Evolutionary conservation across 2,113 vertebrate genomes (phyloP).

Genomic region (Clupea harengus): DNA sequence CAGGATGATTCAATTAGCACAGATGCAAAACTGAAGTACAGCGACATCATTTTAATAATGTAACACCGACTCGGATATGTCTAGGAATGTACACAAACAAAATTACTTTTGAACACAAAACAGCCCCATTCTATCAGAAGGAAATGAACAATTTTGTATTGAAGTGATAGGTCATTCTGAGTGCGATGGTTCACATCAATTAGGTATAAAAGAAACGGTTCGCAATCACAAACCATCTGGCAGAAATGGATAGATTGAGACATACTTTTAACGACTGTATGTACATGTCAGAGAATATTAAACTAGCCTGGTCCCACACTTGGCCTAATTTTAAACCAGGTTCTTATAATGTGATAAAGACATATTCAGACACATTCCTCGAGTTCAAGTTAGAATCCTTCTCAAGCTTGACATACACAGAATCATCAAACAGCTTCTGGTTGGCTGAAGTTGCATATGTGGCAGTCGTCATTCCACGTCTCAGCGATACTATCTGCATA

Average conservation of each 20-base stretch:
- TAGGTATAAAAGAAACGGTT: not conserved
- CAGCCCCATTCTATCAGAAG: not conserved
- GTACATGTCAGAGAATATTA: no score
- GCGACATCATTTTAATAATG: not conserved
- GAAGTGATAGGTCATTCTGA: not conserved
- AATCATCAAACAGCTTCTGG: not conserved
- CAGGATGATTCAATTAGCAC: not conserved
- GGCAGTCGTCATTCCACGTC: not conserved
- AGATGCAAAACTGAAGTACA: not conserved
- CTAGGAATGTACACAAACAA: not conserved
- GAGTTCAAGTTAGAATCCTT: not conserved
- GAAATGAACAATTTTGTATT: not conserved
- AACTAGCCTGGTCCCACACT: not conserved
- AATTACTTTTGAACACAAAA: not conserved
- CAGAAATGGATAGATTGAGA: not conserved
- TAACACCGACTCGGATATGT: not conserved
- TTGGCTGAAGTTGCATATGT: not conserved
- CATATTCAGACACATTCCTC: not conserved
- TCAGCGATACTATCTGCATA: not conserved
- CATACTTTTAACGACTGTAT: no score
- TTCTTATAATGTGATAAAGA: not conserved
- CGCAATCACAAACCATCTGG: not conserved
- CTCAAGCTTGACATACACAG: not conserved
- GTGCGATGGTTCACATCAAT: not conserved
- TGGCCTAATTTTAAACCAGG: not conserved